Evolutionary conservation across 2,888 invertebrate species (phyloP).

Genomic region (Unio pictorum): DNA sequence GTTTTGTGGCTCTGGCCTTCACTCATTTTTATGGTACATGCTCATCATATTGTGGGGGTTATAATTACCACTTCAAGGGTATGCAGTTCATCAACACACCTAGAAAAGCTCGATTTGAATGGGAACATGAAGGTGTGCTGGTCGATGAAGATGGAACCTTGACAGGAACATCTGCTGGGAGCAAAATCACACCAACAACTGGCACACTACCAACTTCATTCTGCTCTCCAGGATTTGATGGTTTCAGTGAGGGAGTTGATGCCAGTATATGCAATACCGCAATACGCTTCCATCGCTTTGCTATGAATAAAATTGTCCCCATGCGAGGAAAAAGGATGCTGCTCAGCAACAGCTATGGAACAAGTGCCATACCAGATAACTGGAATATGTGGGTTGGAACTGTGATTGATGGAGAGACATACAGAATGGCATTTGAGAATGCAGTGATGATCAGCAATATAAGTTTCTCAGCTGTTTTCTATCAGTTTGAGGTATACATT

Average conservation of each 20-base stretch:
- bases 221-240: constrained; percentile 17
- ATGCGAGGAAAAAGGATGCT: constrained; percentile 49
- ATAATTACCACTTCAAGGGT: constrained; percentile 34
- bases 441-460: constrained; percentile 61
- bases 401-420: constrained; percentile 43
- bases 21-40: constrained; percentile 54
- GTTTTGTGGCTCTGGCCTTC: constrained; percentile 38
- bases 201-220: constrained; percentile 38
- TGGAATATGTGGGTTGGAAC: constrained; percentile 63
- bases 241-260: constrained; percentile 14
- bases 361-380: constrained; percentile 34
- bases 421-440: constrained; percentile 51
- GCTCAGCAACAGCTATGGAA: constrained; percentile 53
- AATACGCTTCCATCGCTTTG: constrained; percentile 56
- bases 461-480: constrained; percentile 53
- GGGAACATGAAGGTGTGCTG: constrained; percentile 52
- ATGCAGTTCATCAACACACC: constrained; percentile 50
- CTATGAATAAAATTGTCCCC: constrained; percentile 58
- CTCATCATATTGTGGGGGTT: constrained; percentile 51
- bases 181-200: constrained; percentile 49
- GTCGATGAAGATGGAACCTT: constrained; percentile 62
- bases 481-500: constrained; percentile 52
- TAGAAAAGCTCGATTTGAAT: constrained; percentile 39
- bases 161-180: constrained; percentile 39
- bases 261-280: constrained; percentile 48